Conservation (phyloP, 2,888 invertebrate species). For the Ophion ventricosus region DNA sequence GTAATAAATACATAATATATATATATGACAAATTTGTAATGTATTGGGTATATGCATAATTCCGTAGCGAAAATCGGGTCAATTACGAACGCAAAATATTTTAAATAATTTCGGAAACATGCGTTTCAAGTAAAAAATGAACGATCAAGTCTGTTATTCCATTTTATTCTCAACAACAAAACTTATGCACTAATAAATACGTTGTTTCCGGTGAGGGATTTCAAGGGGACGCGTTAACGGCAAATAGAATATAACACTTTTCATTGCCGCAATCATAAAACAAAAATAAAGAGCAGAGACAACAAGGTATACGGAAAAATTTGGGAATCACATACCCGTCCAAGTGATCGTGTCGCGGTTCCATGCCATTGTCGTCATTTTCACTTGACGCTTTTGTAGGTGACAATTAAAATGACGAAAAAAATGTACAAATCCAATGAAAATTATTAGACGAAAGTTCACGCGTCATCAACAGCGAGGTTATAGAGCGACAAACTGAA, state of each 20-base stretch:
- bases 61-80: no score
- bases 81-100: no score
- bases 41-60: no score
- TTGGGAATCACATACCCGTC: constrained; percentile 83
- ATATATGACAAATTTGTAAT: no score
- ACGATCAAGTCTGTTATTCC: not conserved
- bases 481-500: constrained; percentile 56
- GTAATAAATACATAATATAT: no score
- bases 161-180: not conserved
- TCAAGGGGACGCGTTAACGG: not conserved
- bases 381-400: constrained; percentile 10
- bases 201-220: not conserved
- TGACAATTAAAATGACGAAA: constrained; percentile 40
- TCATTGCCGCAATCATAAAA: not conserved
- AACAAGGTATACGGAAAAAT: not conserved
- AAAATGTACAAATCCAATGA: constrained; percentile 66
- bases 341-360: constrained; percentile 86
- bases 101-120: no score
- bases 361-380: constrained; percentile 80
- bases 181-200: not conserved
- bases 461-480: constrained; percentile 68
- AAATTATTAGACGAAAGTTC: constrained; percentile 71
- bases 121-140: not conserved
- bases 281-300: not conserved
- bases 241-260: not conserved